A percentile compares a stretch with the other conserved stretches of the same genome.
Conservation (phyloP, 1,140 invertebrate species). For the Mylabris phalerata region DNA sequence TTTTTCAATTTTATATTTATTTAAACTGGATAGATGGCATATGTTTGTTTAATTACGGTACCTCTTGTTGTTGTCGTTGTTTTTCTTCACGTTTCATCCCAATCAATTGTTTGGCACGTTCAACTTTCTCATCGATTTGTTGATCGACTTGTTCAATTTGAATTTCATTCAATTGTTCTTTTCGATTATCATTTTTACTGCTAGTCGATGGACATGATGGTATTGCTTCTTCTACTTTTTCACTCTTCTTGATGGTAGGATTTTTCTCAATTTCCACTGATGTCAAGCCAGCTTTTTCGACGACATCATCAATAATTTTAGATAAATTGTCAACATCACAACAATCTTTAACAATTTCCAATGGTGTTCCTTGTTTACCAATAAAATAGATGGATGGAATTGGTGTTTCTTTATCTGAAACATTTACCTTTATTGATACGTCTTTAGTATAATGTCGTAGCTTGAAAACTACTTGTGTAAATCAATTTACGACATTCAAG, state of each 20-base stretch:
- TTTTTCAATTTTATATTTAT: no score
- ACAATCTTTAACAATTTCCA: slow-evolving; percentile 66
- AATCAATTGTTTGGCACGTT: slow-evolving; percentile 48
- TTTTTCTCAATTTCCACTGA: not conserved
- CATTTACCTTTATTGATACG: not conserved
- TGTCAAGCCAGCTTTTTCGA: slow-evolving; percentile 38
- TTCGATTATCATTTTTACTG: slow-evolving; percentile 22
- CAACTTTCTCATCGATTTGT: slow-evolving; percentile 38
- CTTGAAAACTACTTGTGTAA: no score
- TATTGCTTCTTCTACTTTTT: slow-evolving; percentile 10
- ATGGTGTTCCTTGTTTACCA: slow-evolving; percentile 63
- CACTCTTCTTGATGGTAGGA: not conserved
- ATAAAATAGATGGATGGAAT: slow-evolving; percentile 84
- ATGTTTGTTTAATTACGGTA: slow-evolving; percentile 17
- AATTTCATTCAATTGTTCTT: slow-evolving; percentile 11
- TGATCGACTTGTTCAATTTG: slow-evolving; percentile 6
- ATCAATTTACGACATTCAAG: no score
- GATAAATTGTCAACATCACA: slow-evolving; percentile 44
- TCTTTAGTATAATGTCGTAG: no score
- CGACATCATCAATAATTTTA: slow-evolving; percentile 48
- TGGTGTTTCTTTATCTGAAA: slow-evolving; percentile 65
- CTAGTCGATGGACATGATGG: slow-evolving; percentile 15
- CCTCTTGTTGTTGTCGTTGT: slow-evolving; percentile 56
- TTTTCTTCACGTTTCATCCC: slow-evolving; percentile 54
- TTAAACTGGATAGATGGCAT: no score